Evolutionary conservation across 2,888 invertebrate genomes (phyloP), one percentile per base, ranked within the genome.

Genomic region (Copidosoma aretas): DNA sequence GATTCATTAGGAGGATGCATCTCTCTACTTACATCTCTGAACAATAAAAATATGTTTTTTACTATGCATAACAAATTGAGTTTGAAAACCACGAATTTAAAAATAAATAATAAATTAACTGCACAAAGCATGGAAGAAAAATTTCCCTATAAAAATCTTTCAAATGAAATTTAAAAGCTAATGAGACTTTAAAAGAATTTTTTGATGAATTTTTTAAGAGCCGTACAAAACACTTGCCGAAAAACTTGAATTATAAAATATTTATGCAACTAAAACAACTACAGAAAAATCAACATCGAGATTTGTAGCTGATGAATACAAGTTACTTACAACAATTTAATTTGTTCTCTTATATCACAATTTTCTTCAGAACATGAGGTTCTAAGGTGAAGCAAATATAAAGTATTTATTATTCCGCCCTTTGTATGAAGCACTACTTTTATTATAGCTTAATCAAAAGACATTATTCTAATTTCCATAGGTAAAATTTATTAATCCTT

Each of bases 1-100:
- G 94, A 92, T 74, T 91, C 88, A 60, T 92, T 93, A 86, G 85
- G 75, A 77, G 95, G 95, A 85, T 95, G 95, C 94, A 95, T 94
- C 75, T 90, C 89, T 74, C 88, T 86, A 22, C 92, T 91, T 0
- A 90, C 90, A 72, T 93, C 91, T 39, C 81, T 81, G 51, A 24
- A 67, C 14, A n/a, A 62, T 53, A 53, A 51, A 60, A 51, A 39
- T 57, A 46, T 25, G 22, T 54, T 8, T 14, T 43, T 46, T 63
- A 25, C 15, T 25, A 3, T 49, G 39, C 54, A 32, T 15, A n/a
- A 53, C 4, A 56, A 57, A 60, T 25, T n/a, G n/a, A n/a, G n/a
- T n/a, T n/a, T n/a, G n/a, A n/a, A n/a, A n/a, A n/a, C n/a, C n/a
- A n/a, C n/a, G n/a, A n/a, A n/a, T n/a, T n/a, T n/a, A n/a, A n/a